Evolutionary conservation across 30 jellyfish, hydroid and myxozoan genomes (phyloP).

Genomic region (Nemopilema nomurai): DNA sequence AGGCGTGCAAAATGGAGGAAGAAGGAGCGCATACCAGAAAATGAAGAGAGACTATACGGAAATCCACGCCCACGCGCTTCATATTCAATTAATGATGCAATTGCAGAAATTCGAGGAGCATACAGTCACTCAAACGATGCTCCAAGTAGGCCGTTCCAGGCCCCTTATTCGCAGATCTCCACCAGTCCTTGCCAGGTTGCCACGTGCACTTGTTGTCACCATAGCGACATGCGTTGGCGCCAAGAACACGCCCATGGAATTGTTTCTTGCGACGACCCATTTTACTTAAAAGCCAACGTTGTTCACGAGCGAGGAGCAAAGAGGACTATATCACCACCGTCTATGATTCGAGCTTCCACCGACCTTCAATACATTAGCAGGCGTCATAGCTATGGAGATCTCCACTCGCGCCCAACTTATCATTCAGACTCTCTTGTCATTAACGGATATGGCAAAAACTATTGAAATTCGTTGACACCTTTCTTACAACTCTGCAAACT

Average conservation of each 20-base stretch:
- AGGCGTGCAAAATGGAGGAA: conserved; percentile 87
- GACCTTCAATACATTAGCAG: conserved; percentile 54
- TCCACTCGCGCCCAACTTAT: conserved; percentile 38
- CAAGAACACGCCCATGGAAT: conserved; percentile 47
- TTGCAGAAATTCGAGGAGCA: conserved; percentile 67
- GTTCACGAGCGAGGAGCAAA: conserved; percentile 43
- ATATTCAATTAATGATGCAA: conserved; percentile 65
- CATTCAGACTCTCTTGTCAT: conserved; percentile 55
- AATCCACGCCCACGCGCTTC: conserved; percentile 62
- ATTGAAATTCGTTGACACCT: background rate
- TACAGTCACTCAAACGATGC: conserved; percentile 56
- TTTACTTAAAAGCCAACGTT: conserved; percentile 29
- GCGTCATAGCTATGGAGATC: conserved; percentile 52
- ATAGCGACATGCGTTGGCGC: conserved; percentile 38
- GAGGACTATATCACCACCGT: conserved; percentile 68
- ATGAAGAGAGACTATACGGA: conserved; percentile 58
- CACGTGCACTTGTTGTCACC: conserved; percentile 74
- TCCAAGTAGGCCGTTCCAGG: conserved; percentile 36
- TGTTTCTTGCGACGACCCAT: conserved; percentile 52
- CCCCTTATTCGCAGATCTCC: conserved; percentile 61
- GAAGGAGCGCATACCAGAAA: conserved; percentile 64
- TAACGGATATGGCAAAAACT: conserved; percentile 58
- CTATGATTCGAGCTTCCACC: conserved; percentile 40
- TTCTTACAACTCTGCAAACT: background rate
- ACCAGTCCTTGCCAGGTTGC: conserved; percentile 50